Evolutionary conservation across 2,113 vertebrate species (phyloP).

Genomic region (Psilopogon haemacephalus): DNA sequence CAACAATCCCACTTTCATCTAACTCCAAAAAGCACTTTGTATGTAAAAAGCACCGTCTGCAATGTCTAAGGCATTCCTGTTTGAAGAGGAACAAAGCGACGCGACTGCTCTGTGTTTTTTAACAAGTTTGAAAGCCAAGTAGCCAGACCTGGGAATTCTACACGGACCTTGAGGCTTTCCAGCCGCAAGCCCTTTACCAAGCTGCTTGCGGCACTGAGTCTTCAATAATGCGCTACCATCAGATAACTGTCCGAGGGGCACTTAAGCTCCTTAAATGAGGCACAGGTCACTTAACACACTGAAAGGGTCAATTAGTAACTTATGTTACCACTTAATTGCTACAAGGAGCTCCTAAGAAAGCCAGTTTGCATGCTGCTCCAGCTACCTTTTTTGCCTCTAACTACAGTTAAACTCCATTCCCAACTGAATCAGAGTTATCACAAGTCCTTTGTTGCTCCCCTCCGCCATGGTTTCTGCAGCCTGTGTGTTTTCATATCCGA

Average conservation of each 20-base stretch:
- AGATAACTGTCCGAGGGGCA: slow-evolving; percentile 22
- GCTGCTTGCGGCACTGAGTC: background rate
- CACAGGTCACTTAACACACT: slow-evolving; percentile 61
- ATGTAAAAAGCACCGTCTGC: background rate
- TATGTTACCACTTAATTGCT: slow-evolving; percentile 42
- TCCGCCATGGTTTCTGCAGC: fast-evolving
- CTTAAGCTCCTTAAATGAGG: slow-evolving; percentile 46
- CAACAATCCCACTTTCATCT: background rate
- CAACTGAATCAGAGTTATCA: fast-evolving
- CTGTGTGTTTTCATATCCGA: fast-evolving
- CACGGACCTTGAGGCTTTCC: background rate
- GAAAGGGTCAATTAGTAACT: slow-evolving; percentile 64
- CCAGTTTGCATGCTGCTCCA: background rate
- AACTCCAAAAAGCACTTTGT: background rate
- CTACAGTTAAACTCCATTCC: background rate
- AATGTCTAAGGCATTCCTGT: fast-evolving
- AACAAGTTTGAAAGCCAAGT: background rate
- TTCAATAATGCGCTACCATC: background rate
- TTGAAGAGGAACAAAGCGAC: background rate
- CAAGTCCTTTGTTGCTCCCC: background rate
- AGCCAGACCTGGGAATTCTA: background rate
- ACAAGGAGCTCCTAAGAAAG: slow-evolving; percentile 30
- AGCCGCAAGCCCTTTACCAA: background rate
- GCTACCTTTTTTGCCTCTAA: background rate
- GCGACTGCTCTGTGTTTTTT: background rate